A percentile compares a stretch with the other conserved stretches of the same genome.
Evolutionary conservation across 2,888 invertebrate genomes (phyloP).

Genomic region (Myopa tessellatipennis): DNA sequence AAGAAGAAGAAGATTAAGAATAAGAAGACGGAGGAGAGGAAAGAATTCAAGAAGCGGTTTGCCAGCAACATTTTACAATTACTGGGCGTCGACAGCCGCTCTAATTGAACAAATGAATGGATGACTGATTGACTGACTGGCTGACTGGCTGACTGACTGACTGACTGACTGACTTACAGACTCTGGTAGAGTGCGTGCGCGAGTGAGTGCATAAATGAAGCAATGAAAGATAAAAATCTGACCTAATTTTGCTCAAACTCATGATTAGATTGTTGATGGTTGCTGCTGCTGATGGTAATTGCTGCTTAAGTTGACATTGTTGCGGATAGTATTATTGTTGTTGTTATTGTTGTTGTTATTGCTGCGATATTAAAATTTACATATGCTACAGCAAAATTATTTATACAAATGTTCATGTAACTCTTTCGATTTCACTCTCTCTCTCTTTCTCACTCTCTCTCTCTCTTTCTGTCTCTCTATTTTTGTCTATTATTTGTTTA

Average conservation of each 20-base stretch:
- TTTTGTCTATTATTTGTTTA: background rate
- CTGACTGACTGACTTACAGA: slow-evolving; percentile 19
- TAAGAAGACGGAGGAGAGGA: no score
- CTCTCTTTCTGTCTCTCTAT: slow-evolving; percentile 36
- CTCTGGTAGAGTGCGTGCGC: slow-evolving; percentile 5
- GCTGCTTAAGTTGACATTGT: slow-evolving; percentile 34
- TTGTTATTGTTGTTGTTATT: slow-evolving; percentile 38
- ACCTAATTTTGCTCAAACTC: slow-evolving; percentile 31
- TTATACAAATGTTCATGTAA: no score
- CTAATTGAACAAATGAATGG: slow-evolving; percentile 30
- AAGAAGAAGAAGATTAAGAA: background rate
- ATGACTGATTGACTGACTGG: slow-evolving; percentile 25
- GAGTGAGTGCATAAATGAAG: slow-evolving; percentile 22
- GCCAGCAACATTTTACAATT: slow-evolving; percentile 17
- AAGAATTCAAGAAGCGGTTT: background rate
- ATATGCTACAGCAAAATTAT: background rate
- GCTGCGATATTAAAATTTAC: slow-evolving; percentile 10
- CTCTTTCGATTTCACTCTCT: background rate
- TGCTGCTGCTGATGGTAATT: slow-evolving; percentile 44
- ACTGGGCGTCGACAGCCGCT: background rate
- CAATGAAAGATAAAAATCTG: slow-evolving; percentile 38
- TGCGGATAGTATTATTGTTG: slow-evolving; percentile 30
- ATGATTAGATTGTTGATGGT: slow-evolving; percentile 36
- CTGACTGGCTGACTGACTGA: background rate
- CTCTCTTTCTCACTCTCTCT: slow-evolving; percentile 47